Evolutionary conservation across 1,140 invertebrate species (phyloP).

Genomic region (Tetragnatha versicolor): DNA sequence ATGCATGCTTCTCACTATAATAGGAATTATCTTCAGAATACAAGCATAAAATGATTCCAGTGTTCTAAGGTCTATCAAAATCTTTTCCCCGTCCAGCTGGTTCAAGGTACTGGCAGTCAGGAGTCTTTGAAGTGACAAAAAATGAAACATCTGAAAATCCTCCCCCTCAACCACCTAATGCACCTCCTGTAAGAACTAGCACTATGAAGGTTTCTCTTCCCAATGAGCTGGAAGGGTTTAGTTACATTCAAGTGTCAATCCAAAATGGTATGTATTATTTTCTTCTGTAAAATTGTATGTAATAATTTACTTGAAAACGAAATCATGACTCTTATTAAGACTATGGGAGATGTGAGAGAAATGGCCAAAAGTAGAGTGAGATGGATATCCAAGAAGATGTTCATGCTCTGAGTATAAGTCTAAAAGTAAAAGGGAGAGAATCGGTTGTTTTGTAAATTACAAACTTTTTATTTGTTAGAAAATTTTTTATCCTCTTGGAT

Average conservation of each 20-base stretch:
- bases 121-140: constrained; percentile 96
- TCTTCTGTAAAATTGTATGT: too few relatives aligned
- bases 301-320: too few relatives aligned
- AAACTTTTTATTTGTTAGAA: too few relatives aligned
- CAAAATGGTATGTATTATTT: constrained; percentile 75
- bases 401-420: too few relatives aligned
- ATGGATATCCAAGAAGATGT: too few relatives aligned
- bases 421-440: too few relatives aligned
- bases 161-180: constrained; percentile 56
- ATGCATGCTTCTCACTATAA: neutral
- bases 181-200: constrained; percentile 66
- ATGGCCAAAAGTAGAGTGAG: too few relatives aligned
- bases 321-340: too few relatives aligned
- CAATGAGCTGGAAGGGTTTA: constrained; percentile 91
- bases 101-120: constrained; percentile 89
- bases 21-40: neutral
- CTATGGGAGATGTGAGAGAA: too few relatives aligned
- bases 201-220: constrained; percentile 89
- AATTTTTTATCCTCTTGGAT: too few relatives aligned
- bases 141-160: constrained; percentile 75
- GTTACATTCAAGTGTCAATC: constrained; percentile 93
- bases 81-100: constrained; percentile 67
- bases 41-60: neutral
- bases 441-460: too few relatives aligned
- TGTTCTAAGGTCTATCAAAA: neutral